Conservation (phyloP, 2,113 vertebrate species). For the Nothoprocta pentlandii region DNA sequence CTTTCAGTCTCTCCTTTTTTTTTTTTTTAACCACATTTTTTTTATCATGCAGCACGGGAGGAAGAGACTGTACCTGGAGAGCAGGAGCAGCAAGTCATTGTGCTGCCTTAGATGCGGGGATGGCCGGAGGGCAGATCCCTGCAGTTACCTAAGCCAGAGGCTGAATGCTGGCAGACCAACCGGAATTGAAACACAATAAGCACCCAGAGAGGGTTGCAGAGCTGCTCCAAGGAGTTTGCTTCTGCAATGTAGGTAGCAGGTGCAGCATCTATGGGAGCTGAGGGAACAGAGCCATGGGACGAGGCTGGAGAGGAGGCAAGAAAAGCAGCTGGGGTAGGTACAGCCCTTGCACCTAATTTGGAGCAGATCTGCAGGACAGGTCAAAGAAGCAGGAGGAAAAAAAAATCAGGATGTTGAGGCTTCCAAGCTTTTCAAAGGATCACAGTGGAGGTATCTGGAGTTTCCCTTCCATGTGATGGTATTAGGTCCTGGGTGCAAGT, state of each 20-base stretch:
- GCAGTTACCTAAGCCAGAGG: background rate
- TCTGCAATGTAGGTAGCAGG: background rate
- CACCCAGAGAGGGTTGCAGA: background rate
- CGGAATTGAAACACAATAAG: background rate
- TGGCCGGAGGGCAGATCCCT: fast-evolving
- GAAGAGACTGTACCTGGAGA: background rate
- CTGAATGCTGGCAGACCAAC: background rate
- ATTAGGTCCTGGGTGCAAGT: background rate
- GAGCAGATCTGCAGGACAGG: background rate
- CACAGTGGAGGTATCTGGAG: background rate
- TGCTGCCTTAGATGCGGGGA: fast-evolving
- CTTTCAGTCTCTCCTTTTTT: background rate
- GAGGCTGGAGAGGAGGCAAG: background rate
- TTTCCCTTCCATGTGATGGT: fast-evolving
- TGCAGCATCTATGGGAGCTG: background rate
- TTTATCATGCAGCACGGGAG: fast-evolving
- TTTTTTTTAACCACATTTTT: background rate
- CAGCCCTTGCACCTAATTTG: background rate
- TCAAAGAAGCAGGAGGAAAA: background rate
- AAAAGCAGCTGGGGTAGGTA: fast-evolving
- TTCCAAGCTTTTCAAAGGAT: background rate
- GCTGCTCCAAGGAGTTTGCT: background rate
- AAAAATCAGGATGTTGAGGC: background rate
- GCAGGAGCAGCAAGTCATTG: fast-evolving
- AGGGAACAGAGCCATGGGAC: background rate